Base-by-base conservation (phyloP, 2,888 invertebrate genomes). In the Apocheima hispidaria region DNA sequence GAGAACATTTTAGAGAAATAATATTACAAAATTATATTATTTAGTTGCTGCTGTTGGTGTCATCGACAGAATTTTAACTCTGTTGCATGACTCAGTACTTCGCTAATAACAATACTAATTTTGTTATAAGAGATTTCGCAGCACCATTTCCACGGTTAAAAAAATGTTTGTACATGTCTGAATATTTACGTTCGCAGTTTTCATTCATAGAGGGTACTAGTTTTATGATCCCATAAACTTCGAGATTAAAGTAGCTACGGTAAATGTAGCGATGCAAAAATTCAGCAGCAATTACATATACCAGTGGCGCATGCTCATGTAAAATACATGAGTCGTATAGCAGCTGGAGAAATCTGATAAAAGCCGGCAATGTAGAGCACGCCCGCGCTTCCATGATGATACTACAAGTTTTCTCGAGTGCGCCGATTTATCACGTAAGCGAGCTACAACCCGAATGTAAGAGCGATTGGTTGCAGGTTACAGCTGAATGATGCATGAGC, bases 401-500 rank as follows among this genome's bases (percentile, higher is more conserved):
- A 83, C 78, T 82, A 81, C 83, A 81, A 82, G 79, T 83, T 84
- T 82, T 66, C 74, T 78, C 60, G 68, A 77, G 75, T 79, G 66
- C 61, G 65, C 64, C 81, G 74, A 84, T 86, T 83, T 83, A 84
- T 86, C 81, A 83, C 76, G 73, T 69, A 74, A 77, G 69, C 72
- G 74, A 77, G 78, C 77, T 77, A 77, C 77, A 79, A 78, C 76
- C 74, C 75, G 75, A 80, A 80, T 82, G 81, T 78, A 73, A 75
- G 73, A 79, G 78, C 84, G 80, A 84, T 86, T 82, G 82, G 82
- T 79, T 83, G 82, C 86, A 85, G 82, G 81, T 80, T 78, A 72
- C 70, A 66, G 65, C 72, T 84, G 82, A 84, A 86, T 84, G 82
- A 82, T 84, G 78, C 80, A 85, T 82, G 81, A 82, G 80, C 66